Evolutionary conservation across 2,888 invertebrate species (phyloP), one percentile per base, ranked within the genome.

Genomic region (Drosophila meridiana): DNA sequence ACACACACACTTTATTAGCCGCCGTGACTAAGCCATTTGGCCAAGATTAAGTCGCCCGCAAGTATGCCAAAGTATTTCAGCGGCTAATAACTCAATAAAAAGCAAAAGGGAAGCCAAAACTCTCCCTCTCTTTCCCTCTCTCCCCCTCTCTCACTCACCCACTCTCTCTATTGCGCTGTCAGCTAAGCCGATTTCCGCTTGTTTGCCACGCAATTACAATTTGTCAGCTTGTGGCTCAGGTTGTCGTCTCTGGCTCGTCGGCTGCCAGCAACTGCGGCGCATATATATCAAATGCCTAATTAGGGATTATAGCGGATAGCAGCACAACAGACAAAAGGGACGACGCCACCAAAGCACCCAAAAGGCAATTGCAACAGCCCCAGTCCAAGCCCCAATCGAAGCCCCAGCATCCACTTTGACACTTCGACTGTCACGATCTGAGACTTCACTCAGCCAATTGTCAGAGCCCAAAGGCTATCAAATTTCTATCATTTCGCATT

Each of bases 201-300:
- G 87, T 87, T 90, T 88, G 83, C 82, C 84, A 82, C 89, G 73
- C 87, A 90, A 90, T 87, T 90, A 87, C 87, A 86, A 87, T 87
- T 87, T 87, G 87, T 87, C 87, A 90, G 80, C 77, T 66, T 43
- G 68, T 42, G 76, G 82, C 82, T 83, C 76, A 87, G 85, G 59
- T 70, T 76, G 68, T 63, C 62, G 28, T 56, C 57, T 50, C 48
- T 40, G 59, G 47, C 56, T 48, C 61, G 52, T 32, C 32, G 20
- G 32, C 30, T 77, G 73, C 69, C 76, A 60, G 30, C 56, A 8
- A 60, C 62, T 68, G 52, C 57, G 64, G 53, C 69, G 73, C 52
- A 71, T 67, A 75, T 86, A 82, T 86, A 82, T 83, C 78, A 85
- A 72, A 76, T 28, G 76, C 58, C 87, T 87, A 87, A 87, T 89